Evolutionary conservation across 2,888 invertebrate species (phyloP).

Genomic region (Andrena bicolor): DNA sequence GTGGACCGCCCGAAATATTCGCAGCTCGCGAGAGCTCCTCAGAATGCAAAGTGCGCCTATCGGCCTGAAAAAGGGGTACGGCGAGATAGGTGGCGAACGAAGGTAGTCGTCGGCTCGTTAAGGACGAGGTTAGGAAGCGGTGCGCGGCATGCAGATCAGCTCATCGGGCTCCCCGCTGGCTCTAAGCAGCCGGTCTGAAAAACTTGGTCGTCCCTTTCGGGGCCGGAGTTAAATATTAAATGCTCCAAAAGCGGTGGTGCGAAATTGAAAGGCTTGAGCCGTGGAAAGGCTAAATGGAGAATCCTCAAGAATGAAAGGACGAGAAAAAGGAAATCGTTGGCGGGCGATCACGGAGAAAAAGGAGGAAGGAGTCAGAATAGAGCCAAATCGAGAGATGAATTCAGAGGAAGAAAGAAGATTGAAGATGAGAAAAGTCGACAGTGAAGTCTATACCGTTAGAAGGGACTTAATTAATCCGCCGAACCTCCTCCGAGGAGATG

Average conservation of each 20-base stretch:
- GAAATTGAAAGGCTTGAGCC: slow-evolving; percentile 73
- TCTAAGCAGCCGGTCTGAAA: slow-evolving; percentile 55
- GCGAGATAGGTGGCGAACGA: slow-evolving; percentile 75
- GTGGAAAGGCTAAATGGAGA: slow-evolving; percentile 69
- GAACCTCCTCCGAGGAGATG: slow-evolving; percentile 60
- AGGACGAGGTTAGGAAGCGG: slow-evolving; percentile 78
- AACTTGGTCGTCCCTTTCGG: slow-evolving; percentile 66
- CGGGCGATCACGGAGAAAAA: slow-evolving; percentile 42
- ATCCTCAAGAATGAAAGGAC: slow-evolving; percentile 56
- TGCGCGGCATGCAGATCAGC: slow-evolving; percentile 80
- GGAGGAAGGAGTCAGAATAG: slow-evolving; percentile 46
- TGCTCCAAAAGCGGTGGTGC: slow-evolving; percentile 76
- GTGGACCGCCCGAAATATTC: slow-evolving; percentile 48
- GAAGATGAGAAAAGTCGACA: slow-evolving; percentile 72
- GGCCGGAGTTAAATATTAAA: slow-evolving; percentile 80
- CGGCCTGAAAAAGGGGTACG: slow-evolving; percentile 66
- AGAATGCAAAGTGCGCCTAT: slow-evolving; percentile 77
- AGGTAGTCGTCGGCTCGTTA: slow-evolving; percentile 81
- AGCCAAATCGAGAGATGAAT: slow-evolving; percentile 67
- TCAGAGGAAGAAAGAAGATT: slow-evolving; percentile 55
- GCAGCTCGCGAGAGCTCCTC: slow-evolving; percentile 59
- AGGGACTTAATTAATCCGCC: slow-evolving; percentile 76
- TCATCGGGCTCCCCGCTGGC: slow-evolving; percentile 56
- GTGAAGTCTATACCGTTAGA: slow-evolving; percentile 70
- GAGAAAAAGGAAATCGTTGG: slow-evolving; percentile 62